A percentile compares a stretch with the other conserved stretches of the same genome.
phyloP scores from a whole-genome alignment of 2,113 vertebrate species.

The Tamias sibiricus region DNA sequence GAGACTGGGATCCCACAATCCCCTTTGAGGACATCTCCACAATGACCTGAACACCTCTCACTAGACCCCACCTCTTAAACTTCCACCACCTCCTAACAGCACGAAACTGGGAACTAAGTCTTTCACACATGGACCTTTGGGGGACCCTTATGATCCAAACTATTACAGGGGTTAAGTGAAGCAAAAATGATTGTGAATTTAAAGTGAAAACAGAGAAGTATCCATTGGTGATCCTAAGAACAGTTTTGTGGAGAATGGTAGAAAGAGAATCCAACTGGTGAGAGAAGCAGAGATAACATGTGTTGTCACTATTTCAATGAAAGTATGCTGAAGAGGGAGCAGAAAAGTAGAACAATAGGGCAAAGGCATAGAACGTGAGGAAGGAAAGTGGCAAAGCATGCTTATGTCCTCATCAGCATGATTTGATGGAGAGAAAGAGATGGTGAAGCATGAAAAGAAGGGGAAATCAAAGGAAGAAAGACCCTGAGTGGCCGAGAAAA shows the following conservation, averaged over 20 bases:
- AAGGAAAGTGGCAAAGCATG: background rate
- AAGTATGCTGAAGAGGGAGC: background rate
- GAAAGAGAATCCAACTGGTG: background rate
- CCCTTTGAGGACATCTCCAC: background rate
- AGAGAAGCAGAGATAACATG: background rate
- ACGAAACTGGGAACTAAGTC: background rate
- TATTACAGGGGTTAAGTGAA: background rate
- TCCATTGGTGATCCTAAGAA: background rate
- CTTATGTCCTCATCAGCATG: background rate
- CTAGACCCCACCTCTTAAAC: background rate
- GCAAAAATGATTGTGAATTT: background rate
- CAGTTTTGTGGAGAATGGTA: background rate
- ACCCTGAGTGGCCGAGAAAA: background rate
- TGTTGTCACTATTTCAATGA: background rate
- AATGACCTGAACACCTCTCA: background rate
- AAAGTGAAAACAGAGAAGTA: background rate
- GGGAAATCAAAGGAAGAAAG: background rate
- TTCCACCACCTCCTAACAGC: background rate
- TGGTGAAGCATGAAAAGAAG: background rate
- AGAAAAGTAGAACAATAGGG: background rate
- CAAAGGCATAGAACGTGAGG: background rate
- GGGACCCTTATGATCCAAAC: background rate
- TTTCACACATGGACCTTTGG: background rate
- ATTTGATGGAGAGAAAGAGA: background rate
- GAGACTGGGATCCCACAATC: too few relatives aligned